Evolutionary conservation across 1,140 invertebrate genomes (phyloP).

Genomic region (Rhyzopertha dominica): DNA sequence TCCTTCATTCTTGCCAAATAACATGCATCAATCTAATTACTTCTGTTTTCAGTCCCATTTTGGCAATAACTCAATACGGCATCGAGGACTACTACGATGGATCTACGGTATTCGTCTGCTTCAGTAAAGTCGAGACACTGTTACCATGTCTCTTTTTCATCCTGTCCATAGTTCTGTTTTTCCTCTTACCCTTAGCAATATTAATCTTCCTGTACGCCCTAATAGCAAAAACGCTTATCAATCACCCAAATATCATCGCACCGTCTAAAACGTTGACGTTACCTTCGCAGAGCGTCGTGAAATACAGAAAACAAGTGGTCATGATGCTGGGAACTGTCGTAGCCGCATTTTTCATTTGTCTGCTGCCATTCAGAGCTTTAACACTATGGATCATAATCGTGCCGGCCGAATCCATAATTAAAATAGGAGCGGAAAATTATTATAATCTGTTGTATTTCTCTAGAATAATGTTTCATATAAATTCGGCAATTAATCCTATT

Average conservation of each 20-base stretch:
- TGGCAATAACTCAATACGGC: conserved; percentile 68
- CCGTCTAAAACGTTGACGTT: conserved; percentile 52
- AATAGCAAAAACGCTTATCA: conserved; percentile 78
- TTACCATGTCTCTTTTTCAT: conserved; percentile 76
- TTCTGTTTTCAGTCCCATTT: conserved; percentile 66
- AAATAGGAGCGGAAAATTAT: conserved; percentile 71
- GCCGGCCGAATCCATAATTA: conserved; percentile 55
- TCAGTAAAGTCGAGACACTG: conserved; percentile 63
- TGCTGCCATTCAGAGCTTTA: conserved; percentile 80
- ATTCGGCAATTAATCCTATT: conserved; percentile 86
- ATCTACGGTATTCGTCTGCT: conserved; percentile 65
- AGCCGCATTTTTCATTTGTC: conserved; percentile 83
- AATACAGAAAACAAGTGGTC: conserved; percentile 73
- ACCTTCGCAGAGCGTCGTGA: conserved; percentile 47
- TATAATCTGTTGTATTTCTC: conserved; percentile 83
- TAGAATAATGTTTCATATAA: conserved; percentile 81
- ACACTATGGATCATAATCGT: conserved; percentile 79
- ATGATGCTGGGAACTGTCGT: conserved; percentile 87
- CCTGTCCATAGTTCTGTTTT: conserved; percentile 73
- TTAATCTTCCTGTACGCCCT: conserved; percentile 76
- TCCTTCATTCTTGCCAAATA: no score
- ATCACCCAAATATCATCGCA: conserved; percentile 65
- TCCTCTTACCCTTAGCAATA: conserved; percentile 74
- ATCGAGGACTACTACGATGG: conserved; percentile 65
- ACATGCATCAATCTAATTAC: no score